A percentile compares a stretch with the other conserved stretches of the same genome.
phyloP scores from a whole-genome alignment of 2,797 vertebrate genomes.

The Paguma larvata region DNA sequence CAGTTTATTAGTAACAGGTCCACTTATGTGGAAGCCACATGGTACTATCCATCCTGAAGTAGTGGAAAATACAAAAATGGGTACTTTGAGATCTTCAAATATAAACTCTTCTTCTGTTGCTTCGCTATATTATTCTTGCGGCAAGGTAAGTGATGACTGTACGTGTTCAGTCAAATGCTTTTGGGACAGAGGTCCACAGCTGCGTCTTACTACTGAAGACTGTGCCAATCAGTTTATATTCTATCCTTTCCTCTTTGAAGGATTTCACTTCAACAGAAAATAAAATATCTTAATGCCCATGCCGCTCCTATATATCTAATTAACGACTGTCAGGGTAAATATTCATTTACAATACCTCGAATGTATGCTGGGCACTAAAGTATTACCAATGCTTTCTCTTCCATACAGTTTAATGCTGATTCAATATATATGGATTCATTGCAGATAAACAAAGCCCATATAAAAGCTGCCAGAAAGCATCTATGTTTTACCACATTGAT shows the following conservation, averaged over 20 bases:
- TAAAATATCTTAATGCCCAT: background rate
- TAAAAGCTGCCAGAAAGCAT: conserved; percentile 5
- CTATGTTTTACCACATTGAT: background rate
- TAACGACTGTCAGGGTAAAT: conserved; percentile 25
- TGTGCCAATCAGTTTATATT: conserved; percentile 41
- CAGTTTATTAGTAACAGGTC: conserved; percentile 78
- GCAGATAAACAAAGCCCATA: conserved; percentile 23
- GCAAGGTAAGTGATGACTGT: background rate
- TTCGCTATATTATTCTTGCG: conserved; percentile 7
- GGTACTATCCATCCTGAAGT: conserved; percentile 55
- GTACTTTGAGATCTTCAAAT: conserved; percentile 67
- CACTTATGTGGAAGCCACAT: conserved; percentile 67
- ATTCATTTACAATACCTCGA: background rate
- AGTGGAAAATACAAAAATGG: conserved; percentile 60
- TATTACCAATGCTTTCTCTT: background rate
- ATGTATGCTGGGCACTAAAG: background rate
- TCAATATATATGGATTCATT: background rate
- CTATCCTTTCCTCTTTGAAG: conserved; percentile 53
- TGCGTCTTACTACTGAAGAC: conserved; percentile 55
- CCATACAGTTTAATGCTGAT: background rate
- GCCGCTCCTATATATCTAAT: conserved; percentile 3
- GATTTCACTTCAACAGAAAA: conserved; percentile 67
- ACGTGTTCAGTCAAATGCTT: conserved; percentile 41
- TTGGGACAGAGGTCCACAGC: conserved; percentile 16
- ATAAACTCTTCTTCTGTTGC: background rate